Base-by-base conservation (phyloP, 1,140 invertebrate species). In the Lepidotrigona ventralis region DNA sequence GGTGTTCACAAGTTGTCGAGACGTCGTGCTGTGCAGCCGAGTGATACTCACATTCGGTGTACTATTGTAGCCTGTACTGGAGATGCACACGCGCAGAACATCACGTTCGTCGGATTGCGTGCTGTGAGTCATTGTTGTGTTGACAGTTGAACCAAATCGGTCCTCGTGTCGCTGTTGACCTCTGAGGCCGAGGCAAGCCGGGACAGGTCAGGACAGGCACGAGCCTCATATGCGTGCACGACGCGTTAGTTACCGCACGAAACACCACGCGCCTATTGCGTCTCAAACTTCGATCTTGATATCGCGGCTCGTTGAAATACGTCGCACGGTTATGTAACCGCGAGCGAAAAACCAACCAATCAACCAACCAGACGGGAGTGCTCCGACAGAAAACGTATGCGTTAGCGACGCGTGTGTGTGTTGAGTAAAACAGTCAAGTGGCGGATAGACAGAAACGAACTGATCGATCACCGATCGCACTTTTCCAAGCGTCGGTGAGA, bases 1-100 rank as follows among this genome's bases (percentile, higher is more conserved):
- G 89, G 81, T 90, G 90, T 92, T 91, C 92, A 93, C 91, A 94
- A 92, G 90, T 92, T 92, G 91, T 86, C 88, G 89, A 91, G 88
- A 90, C 88, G 81, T 84, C 87, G 90, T 87, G 83, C 75, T n/a
- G 92, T 84, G 81, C 89, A 87, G 86, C 63, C 80, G 68, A 78
- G 56, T 60, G 64, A 79, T 33, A 26, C 74, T 70, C 70, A 64
- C 70, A 68, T 81, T 70, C 58, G 60, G 64, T 98, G 58, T 60
- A 60, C 12, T 60, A 33, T 73, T 33, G 53, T 60, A 79, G 76
- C 1, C 58, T 56, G 58, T 83, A 73, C 60, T 83, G 84, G 53
- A 79, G 69, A 66, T 72, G 85, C 73, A 87, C 86, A 81, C 85
- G 85, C 82, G 82, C 82, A 80, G 60, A 70, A 68, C 75, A 76